Conservation (phyloP, 2,888 invertebrate genomes). For the Trimorus sp. region DNA sequence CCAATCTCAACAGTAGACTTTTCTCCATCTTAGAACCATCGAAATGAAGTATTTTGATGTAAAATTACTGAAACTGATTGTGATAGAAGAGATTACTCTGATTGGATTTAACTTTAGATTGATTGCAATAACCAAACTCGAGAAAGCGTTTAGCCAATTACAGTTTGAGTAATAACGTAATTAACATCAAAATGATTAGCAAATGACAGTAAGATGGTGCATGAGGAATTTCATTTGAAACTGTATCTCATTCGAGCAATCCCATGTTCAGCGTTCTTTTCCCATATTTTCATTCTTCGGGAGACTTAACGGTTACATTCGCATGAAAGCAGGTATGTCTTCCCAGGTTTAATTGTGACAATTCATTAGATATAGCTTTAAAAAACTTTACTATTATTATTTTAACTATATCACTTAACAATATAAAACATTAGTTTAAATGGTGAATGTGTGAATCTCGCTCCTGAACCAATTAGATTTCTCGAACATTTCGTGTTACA, state of each 20-base stretch:
- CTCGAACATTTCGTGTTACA: no score
- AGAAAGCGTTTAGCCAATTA: no score
- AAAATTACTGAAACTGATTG: no score
- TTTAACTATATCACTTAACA: background rate
- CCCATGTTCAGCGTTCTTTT: slow-evolving; percentile 32
- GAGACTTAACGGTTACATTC: slow-evolving; percentile 40
- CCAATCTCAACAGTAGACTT: no score
- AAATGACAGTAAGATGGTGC: slow-evolving; percentile 3
- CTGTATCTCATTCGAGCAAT: slow-evolving; percentile 35
- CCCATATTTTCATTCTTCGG: slow-evolving; percentile 54
- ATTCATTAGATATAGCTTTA: slow-evolving; percentile 37
- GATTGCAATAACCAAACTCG: no score
- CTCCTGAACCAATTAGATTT: no score
- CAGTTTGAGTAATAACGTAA: background rate
- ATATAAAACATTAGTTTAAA: no score
- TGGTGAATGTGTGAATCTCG: no score
- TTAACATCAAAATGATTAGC: slow-evolving; percentile 11
- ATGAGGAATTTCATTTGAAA: slow-evolving; percentile 13
- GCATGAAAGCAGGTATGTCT: slow-evolving; percentile 33
- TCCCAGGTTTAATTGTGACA: slow-evolving; percentile 43
- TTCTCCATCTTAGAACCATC: no score
- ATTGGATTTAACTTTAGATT: no score
- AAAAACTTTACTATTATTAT: slow-evolving; percentile 33
- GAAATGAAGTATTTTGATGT: no score
- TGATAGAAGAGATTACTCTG: no score